Conservation (phyloP, 2,888 invertebrate species). For the Brachyptera risi region DNA sequence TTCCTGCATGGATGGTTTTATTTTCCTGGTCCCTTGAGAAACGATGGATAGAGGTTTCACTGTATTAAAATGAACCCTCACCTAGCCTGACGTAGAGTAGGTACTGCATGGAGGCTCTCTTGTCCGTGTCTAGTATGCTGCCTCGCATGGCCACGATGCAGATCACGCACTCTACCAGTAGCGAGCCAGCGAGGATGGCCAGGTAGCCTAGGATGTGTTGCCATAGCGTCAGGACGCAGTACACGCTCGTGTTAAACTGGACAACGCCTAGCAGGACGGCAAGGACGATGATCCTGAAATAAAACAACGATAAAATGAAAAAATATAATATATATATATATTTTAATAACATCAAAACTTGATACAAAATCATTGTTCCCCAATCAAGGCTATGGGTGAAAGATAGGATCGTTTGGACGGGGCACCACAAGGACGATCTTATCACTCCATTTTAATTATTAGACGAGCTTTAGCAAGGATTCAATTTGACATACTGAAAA, state of each 20-base stretch:
- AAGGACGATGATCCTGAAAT: constrained; percentile 58
- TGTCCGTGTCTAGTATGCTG: constrained; percentile 71
- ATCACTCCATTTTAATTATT: no score
- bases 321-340: not conserved
- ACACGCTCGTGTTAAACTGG: constrained; percentile 51
- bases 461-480: no score
- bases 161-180: constrained; percentile 65
- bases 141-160: constrained; percentile 73
- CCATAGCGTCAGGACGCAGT: constrained; percentile 52
- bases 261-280: constrained; percentile 54
- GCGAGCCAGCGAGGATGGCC: constrained; percentile 54
- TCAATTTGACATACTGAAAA: no score
- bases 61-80: no score
- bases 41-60: no score
- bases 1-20: no score
- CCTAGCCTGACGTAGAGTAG: constrained; percentile 73
- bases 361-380: no score
- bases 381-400: no score
- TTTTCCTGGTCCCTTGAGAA: no score
- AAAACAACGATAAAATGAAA: constrained; percentile 21
- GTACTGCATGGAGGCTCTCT: constrained; percentile 70
- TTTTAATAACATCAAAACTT: no score
- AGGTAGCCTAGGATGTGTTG: constrained; percentile 60
- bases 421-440: no score
- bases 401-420: no score